These are phyloP conservation scores for Sipha flava DNA, from an alignment of 1,140 invertebrate species.

Conservation along the genomic window DNA sequence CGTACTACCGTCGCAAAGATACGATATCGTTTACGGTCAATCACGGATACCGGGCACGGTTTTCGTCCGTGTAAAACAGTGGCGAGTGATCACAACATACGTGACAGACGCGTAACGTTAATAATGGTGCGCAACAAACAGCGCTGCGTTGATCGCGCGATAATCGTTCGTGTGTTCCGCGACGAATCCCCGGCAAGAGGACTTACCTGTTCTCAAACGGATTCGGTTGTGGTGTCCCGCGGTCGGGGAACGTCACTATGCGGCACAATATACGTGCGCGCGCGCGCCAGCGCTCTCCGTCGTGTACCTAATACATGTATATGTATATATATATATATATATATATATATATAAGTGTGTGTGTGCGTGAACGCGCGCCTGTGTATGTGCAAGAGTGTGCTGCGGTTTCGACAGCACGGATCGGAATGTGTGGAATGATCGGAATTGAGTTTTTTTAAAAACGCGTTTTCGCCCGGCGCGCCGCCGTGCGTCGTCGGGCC, in stretches of 20 bases:
- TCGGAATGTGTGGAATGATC: slow-evolving; percentile 31
- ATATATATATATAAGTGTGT: not conserved
- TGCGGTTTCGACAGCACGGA: slow-evolving; percentile 28
- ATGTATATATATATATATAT: not conserved
- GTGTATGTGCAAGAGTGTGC: not conserved
- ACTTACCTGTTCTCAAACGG: slow-evolving; percentile 9
- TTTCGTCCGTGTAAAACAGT: too few species aligned
- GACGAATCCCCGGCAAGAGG: not conserved
- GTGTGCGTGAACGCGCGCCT: not conserved
- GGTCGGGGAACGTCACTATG: not conserved
- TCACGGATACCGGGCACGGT: not conserved
- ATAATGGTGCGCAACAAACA: too few species aligned
- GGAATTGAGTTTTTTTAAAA: slow-evolving; percentile 33
- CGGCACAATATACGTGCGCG: not conserved
- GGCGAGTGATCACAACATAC: too few species aligned
- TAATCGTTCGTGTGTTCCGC: too few species aligned
- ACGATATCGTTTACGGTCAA: too few species aligned
- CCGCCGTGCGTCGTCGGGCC: not conserved
- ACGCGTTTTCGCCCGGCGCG: slow-evolving; percentile 21
- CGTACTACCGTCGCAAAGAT: too few species aligned
- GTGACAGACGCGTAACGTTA: too few species aligned
- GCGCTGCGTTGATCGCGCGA: too few species aligned
- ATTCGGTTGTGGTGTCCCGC: slow-evolving; percentile 14
- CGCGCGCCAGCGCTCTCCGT: not conserved
- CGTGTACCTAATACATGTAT: not conserved